Evolutionary conservation across 2,113 vertebrate genomes (phyloP), one percentile per base, ranked within the genome.

Genomic region (Ammospiza nelsoni): DNA sequence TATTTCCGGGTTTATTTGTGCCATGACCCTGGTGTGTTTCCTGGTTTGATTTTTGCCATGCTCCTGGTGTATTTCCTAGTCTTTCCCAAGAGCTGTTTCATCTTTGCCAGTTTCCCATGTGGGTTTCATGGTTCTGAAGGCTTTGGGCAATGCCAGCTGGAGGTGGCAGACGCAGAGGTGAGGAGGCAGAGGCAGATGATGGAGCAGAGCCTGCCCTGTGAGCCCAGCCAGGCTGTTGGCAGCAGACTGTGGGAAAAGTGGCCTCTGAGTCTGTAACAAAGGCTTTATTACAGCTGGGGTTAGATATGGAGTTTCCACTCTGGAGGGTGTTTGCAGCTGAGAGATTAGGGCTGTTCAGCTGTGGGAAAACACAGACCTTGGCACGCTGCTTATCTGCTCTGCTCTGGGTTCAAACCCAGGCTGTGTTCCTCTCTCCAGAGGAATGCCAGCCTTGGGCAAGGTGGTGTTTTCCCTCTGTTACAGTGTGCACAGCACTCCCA

Each of bases 71-170:
- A 8, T 51, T 43, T n/a, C 23, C 41, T 41, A 6, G 28, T 46
- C 29, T 85, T 76, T 43, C 33, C 14, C 12, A 44, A 15, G 52
- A 46, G 23, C 15, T 39, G 7, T 39, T 84, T 13, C 5, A 16
- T 39, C 20, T 80, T 49, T n/a, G 7, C 3, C 44, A 3, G 0
- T n/a, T 68, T 72, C 8, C 41, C 0, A 0, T 25, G 46, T 68
- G 62, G 27, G 18, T 65, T 65, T 52, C 16, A 49, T 58, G 9
- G 35, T 68, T 39, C 10, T 43, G 44, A 48, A 72, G 24, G 54
- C 48, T 76, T 84, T 48, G 72, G 51, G 5, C 9, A 16, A 2
- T 15, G 78, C 29, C 22, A 33, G 21, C 28, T 22, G 9, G 15
- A 39, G 9, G 17, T 79, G 33, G 15, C 24, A 39, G 68, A 11